Evolutionary conservation across 2,113 vertebrate genomes (phyloP).

Genomic region (Microcebus ravelobensis): DNA sequence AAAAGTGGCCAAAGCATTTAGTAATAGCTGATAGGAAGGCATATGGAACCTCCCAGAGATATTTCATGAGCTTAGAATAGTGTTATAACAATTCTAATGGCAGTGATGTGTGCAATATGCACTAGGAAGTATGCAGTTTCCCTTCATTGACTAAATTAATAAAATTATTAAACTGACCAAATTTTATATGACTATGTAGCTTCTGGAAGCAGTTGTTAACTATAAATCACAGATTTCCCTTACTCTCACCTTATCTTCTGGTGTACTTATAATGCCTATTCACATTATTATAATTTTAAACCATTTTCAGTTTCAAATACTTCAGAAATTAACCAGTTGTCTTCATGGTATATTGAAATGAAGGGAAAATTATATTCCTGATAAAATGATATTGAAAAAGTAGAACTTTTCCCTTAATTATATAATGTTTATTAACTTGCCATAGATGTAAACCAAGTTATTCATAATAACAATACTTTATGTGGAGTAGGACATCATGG

Average conservation of each 20-base stretch:
- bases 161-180: slow-evolving; percentile 16
- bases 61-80: slow-evolving; percentile 9
- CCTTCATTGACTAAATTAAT: not conserved
- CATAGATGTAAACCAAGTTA: not conserved
- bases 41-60: not conserved
- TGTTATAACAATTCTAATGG: not conserved
- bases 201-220: not conserved
- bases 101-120: not conserved
- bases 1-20: slow-evolving; percentile 26
- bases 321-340: slow-evolving; percentile 5
- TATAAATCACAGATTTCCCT: slow-evolving; percentile 1
- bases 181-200: not conserved
- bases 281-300: slow-evolving; percentile 22
- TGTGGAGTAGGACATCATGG: not conserved
- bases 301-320: not conserved
- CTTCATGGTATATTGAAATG: slow-evolving; percentile 6
- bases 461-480: slow-evolving; percentile 3
- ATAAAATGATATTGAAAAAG: slow-evolving; percentile 33
- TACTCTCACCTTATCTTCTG: not conserved
- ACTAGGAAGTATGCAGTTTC: slow-evolving; percentile 21
- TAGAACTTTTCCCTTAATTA: not conserved
- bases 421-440: slow-evolving; percentile 24
- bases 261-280: not conserved
- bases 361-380: slow-evolving; percentile 40
- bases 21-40: not conserved